phyloP scores from a whole-genome alignment of 92 coral and sea anemone genomes.

The Parazoanthus atlanticus region DNA sequence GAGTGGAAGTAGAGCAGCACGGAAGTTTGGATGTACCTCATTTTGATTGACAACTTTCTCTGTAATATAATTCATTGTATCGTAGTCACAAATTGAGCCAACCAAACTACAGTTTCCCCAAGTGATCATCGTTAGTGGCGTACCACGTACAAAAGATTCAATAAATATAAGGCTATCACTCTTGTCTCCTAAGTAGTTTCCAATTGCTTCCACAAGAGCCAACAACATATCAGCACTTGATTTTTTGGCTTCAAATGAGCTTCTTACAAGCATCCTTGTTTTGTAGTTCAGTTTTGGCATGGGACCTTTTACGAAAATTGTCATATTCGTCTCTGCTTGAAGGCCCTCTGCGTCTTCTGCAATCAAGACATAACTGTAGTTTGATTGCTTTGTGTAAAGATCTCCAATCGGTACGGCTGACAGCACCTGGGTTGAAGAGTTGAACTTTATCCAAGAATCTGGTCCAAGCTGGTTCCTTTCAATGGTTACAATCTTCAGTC shows the following conservation, averaged over 20 bases:
- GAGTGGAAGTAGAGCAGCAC: conserved; percentile 60
- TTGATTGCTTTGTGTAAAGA: conserved; percentile 9
- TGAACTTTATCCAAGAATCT: conserved; percentile 45
- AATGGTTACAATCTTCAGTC: conserved; percentile 19
- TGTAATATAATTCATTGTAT: conserved; percentile 4
- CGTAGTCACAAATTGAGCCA: conserved; percentile 45
- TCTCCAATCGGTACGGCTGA: conserved; percentile 45
- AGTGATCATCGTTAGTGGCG: conserved; percentile 20
- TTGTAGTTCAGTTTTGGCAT: conserved; percentile 39
- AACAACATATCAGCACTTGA: conserved; percentile 25
- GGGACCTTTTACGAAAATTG: conserved; percentile 9
- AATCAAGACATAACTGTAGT: conserved; percentile 48
- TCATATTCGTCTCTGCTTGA: conserved; percentile 35
- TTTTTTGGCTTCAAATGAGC: conserved; percentile 17
- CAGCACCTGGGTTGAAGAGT: conserved; percentile 20
- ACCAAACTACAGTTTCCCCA: conserved; percentile 54
- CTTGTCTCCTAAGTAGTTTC: conserved; percentile 26
- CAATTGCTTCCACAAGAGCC: conserved; percentile 13
- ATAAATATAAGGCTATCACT: conserved; percentile 19
- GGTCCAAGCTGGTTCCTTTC: conserved; percentile 33
- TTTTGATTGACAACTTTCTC: neutral
- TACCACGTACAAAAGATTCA: conserved; percentile 46
- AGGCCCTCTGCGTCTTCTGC: conserved; percentile 51
- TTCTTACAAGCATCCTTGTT: conserved; percentile 22
- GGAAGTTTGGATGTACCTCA: conserved; percentile 63